Base-by-base conservation (phyloP, 2,797 vertebrate species). In the Rhabdomys pumilio region DNA sequence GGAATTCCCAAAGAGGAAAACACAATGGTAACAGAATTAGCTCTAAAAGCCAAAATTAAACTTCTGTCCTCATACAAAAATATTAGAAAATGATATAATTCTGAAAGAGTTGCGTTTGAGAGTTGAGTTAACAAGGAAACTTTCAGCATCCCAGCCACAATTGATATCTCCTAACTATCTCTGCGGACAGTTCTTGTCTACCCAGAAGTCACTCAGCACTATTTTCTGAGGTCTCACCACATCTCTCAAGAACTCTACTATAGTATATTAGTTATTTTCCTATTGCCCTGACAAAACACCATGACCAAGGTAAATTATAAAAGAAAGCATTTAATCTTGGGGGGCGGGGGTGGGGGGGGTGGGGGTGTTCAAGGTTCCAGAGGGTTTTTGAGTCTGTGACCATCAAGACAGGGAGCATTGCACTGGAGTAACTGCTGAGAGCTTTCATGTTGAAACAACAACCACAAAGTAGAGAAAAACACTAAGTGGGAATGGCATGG, bases 241-340 rank as follows among this genome's bases (percentile, higher is more conserved):
- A 50, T 80, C 41, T n/a, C 76, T 92, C 31, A 81, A 88, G 76
- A 93, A 92, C 26, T 53, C 14, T 47, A 63, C 38, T 86, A 90
- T 3, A 41, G 80, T 82, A 59, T 81, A 61, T 83, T 57, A 24
- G 31, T 13, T 61, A 83, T 15, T 63, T 83, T 63, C 57, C 38
- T 63, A 83, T 44, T 83, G 59, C 57, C 14, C 57, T 53, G 47
- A 77, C 76, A 50, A 77, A 44, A 50, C 29, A 77, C 76, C 47
- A 57, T 44, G 24, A 44, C 38, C 38, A 63, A 44, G 24, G 57
- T 38, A 83, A 41, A 7, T 10, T 59, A 82, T 47, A 75, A 44
- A 75, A 76, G 3, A 82, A 41, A 29, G 12, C 24, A 15, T 41
- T 82, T 61, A 15, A 10, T 50, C 2, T 12, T 38, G 38, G 38